Evolutionary conservation across 2,797 vertebrate species (phyloP).

Genomic region (Champsocephalus esox): DNA sequence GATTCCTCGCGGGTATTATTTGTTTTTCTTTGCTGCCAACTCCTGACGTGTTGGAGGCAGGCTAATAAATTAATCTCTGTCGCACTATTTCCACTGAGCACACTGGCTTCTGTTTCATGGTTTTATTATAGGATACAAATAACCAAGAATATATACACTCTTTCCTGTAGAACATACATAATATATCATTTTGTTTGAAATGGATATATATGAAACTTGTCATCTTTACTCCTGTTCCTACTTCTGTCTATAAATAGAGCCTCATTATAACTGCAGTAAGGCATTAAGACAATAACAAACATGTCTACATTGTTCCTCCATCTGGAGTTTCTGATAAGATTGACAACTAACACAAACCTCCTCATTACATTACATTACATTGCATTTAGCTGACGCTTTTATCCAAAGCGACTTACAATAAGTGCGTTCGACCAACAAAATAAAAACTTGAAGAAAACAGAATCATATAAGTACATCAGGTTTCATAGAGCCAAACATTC

Average conservation of each 20-base stretch:
- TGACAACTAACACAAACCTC: background rate
- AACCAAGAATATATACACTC: background rate
- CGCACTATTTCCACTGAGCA: conserved; percentile 18
- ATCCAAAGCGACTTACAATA: too few species aligned
- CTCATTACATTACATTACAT: too few species aligned
- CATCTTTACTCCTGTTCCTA: background rate
- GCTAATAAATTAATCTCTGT: conserved; percentile 44
- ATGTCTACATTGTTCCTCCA: conserved; percentile 28
- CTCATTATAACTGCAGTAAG: conserved; percentile 13
- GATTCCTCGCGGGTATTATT: conserved; percentile 33
- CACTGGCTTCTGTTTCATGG: conserved; percentile 9
- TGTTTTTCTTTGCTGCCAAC: conserved; percentile 17
- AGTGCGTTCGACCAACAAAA: too few species aligned
- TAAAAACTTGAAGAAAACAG: too few species aligned
- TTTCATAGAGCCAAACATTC: too few species aligned
- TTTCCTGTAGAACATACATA: background rate
- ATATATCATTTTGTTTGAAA: background rate
- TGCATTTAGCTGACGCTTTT: too few species aligned
- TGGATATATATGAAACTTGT: conserved; percentile 7
- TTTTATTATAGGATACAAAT: conserved; percentile 7
- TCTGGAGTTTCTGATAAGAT: conserved; percentile 54
- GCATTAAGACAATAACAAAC: conserved; percentile 29
- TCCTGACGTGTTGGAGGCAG: conserved; percentile 25
- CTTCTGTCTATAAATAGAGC: conserved; percentile 1
- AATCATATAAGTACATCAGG: too few species aligned